These are phyloP conservation scores for Archegozetes longisetosus DNA, from an alignment of 1,140 invertebrate genomes.

Conservation along the genomic window DNA sequence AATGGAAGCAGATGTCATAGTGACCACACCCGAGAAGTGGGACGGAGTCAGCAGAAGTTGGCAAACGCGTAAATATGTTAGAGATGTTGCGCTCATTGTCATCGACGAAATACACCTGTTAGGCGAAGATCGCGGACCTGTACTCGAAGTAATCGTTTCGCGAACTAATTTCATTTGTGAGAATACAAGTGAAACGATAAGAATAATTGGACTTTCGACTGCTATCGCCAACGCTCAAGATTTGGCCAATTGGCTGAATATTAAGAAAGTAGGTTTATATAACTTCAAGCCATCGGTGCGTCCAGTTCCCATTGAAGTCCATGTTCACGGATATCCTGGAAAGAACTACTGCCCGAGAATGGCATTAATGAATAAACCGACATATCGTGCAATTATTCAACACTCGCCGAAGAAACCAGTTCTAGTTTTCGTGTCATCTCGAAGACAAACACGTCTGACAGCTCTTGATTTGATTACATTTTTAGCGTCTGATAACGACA, in stretches of 20 bases:
- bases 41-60: slow-evolving; percentile 56
- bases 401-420: slow-evolving; percentile 79
- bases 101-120: slow-evolving; percentile 98
- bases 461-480: slow-evolving; percentile 90
- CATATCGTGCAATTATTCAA: slow-evolving; percentile 50
- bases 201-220: slow-evolving; percentile 89
- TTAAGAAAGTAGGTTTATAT: slow-evolving; percentile 69
- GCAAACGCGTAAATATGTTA: slow-evolving; percentile 88
- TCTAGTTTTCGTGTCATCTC: slow-evolving; percentile 92
- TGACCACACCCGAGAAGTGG: slow-evolving; percentile 73
- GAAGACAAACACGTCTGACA: slow-evolving; percentile 89
- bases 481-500: slow-evolving; percentile 60
- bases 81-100: slow-evolving; percentile 74
- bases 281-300: slow-evolving; percentile 95
- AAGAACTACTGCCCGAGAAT: slow-evolving; percentile 98
- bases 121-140: slow-evolving; percentile 49
- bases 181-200: slow-evolving; percentile 52
- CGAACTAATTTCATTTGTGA: slow-evolving; percentile 77
- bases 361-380: slow-evolving; percentile 99
- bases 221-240: slow-evolving; percentile 94
- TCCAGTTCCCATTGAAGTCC: slow-evolving; percentile 90
- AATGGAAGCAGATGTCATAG: slow-evolving; percentile 52
- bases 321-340: slow-evolving; percentile 79
- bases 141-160: slow-evolving; percentile 48
- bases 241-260: slow-evolving; percentile 89